Percentiles rank a stretch among this genome's conserved stretches.
Evolutionary conservation across 2,113 vertebrate genomes (phyloP).

Genomic region (Amazona vittata): DNA sequence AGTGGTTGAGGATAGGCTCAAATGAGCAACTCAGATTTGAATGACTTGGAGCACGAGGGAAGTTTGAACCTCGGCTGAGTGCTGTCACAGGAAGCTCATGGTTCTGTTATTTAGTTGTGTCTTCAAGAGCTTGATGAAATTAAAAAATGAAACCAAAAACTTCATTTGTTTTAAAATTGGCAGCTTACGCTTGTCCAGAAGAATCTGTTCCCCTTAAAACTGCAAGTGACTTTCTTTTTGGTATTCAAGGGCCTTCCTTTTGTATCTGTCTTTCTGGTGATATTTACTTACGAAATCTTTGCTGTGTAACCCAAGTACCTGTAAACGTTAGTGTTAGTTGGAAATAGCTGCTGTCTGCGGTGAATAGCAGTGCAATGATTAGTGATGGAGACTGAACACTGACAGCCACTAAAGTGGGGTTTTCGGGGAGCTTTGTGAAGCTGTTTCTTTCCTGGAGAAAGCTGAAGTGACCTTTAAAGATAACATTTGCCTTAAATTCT

Average conservation of each 20-base stretch:
- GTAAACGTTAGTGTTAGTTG: not conserved
- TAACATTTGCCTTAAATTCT: constrained; percentile 53
- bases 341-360: not conserved
- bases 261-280: constrained; percentile 50
- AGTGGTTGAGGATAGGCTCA: not conserved
- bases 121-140: not conserved
- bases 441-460: constrained; percentile 36
- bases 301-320: constrained; percentile 11
- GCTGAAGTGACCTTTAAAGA: constrained; percentile 62
- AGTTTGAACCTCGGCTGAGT: not conserved
- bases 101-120: not conserved
- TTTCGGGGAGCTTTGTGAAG: not conserved
- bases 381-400: not conserved
- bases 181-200: not conserved
- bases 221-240: constrained; percentile 53
- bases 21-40: not conserved
- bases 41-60: not conserved
- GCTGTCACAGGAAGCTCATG: not conserved
- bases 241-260: constrained; percentile 32
- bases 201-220: not conserved
- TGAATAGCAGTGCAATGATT: constrained; percentile 40
- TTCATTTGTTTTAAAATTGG: not conserved
- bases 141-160: not conserved
- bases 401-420: not conserved
- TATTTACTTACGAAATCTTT: constrained; percentile 9